Conservation (phyloP, 1,140 invertebrate genomes). For the Chrysopa pallens region DNA sequence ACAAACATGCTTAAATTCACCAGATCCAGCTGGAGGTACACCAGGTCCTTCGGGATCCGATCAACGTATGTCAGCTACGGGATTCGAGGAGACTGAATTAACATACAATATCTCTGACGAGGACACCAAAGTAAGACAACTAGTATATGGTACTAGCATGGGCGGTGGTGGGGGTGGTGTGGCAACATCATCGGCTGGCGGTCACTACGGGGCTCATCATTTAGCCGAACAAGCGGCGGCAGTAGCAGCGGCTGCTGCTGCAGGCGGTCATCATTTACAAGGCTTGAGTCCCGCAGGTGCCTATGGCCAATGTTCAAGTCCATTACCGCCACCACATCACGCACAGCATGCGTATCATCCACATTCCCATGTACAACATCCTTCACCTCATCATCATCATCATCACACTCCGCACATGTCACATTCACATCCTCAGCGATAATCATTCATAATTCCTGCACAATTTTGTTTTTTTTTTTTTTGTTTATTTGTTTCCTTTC, state of each 20-base stretch:
- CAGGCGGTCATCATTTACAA: background rate
- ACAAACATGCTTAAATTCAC: slow-evolving; percentile 96
- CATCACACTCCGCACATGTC: slow-evolving; percentile 35
- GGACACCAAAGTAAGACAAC: slow-evolving; percentile 90
- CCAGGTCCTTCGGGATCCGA: slow-evolving; percentile 42
- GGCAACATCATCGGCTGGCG: background rate
- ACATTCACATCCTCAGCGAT: slow-evolving; percentile 52
- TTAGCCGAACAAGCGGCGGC: background rate
- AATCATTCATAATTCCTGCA: slow-evolving; percentile 15
- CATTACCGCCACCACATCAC: slow-evolving; percentile 36
- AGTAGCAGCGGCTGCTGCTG: background rate
- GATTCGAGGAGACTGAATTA: slow-evolving; percentile 95
- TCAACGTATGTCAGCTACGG: slow-evolving; percentile 94
- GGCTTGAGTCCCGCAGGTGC: background rate
- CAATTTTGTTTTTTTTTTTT: too few relatives aligned
- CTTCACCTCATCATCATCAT: slow-evolving; percentile 24
- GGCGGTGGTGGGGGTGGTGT: slow-evolving; percentile 10
- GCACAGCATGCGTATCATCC: slow-evolving; percentile 39
- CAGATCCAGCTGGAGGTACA: slow-evolving; percentile 69
- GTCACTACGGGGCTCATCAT: background rate
- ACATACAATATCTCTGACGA: slow-evolving; percentile 91
- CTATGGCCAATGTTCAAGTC: slow-evolving; percentile 29
- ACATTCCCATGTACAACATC: slow-evolving; percentile 22
- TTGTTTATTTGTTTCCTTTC: too few relatives aligned
- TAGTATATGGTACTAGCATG: slow-evolving; percentile 49